Percentiles rank a stretch among this genome's conserved stretches.
Conservation (phyloP, 2,888 invertebrate species). For the Drosophila buzzatii region DNA sequence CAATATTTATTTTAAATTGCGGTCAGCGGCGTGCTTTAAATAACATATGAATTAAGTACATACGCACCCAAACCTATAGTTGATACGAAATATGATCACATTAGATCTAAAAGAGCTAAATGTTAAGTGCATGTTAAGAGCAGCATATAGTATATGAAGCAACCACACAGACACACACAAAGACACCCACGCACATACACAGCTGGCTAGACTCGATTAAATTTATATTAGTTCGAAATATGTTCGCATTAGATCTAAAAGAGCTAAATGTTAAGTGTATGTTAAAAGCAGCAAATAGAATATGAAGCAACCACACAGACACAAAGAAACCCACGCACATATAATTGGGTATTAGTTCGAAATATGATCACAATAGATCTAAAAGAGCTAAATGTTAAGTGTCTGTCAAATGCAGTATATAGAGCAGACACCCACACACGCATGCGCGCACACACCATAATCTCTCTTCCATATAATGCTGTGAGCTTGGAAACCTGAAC, state of each 20-base stretch:
- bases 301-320: background rate
- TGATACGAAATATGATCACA: slow-evolving; percentile 29
- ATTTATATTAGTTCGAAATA: too few relatives aligned
- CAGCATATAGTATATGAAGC: background rate
- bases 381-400: background rate
- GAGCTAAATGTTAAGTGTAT: background rate
- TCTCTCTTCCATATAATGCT: too few relatives aligned
- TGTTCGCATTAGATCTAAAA: slow-evolving; percentile 12
- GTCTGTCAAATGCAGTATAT: background rate
- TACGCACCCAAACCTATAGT: background rate
- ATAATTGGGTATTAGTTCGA: slow-evolving; percentile 5
- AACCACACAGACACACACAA: too few relatives aligned
- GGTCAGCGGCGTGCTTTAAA: slow-evolving; percentile 26
- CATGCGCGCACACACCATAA: too few relatives aligned
- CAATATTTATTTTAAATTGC: slow-evolving; percentile 43
- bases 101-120: slow-evolving; percentile 4
- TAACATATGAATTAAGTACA: background rate
- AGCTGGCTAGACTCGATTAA: too few relatives aligned
- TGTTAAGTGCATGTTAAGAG: slow-evolving; percentile 3
- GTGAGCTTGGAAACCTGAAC: too few relatives aligned
- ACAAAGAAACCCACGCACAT: too few relatives aligned
- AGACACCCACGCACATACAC: too few relatives aligned
- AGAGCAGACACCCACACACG: background rate
- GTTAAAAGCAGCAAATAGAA: background rate
- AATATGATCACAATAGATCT: slow-evolving; percentile 12